phyloP scores from a whole-genome alignment of 2,113 vertebrate genomes.

The Eudorcas thomsonii region DNA sequence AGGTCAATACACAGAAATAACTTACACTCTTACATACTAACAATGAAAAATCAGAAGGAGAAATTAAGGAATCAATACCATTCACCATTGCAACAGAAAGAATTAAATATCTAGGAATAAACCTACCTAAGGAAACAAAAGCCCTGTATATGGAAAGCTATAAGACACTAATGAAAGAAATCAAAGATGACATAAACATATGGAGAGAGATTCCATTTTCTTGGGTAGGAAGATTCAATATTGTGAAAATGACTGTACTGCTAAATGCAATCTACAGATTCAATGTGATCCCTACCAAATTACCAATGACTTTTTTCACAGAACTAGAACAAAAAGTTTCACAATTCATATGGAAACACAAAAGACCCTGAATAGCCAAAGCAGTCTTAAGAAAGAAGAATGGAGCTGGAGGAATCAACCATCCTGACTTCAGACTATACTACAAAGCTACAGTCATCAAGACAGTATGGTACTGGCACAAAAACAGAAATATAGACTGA shows the following conservation, averaged over 20 bases:
- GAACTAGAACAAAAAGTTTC: not conserved
- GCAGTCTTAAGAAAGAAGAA: not conserved
- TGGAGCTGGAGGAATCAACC: not conserved
- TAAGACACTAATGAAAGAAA: not conserved
- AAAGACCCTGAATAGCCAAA: not conserved
- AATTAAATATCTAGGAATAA: not conserved
- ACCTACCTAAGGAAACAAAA: not conserved
- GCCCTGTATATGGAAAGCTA: not conserved
- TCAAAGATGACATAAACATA: not conserved
- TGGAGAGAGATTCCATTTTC: not conserved
- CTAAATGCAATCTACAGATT: not conserved
- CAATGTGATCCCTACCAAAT: not conserved
- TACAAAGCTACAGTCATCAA: not conserved
- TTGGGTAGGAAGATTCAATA: not conserved
- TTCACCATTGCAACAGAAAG: not conserved
- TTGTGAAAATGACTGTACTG: not conserved
- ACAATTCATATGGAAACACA: not conserved
- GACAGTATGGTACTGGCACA: not conserved
- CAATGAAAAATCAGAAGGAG: not conserved
- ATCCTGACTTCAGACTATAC: not conserved
- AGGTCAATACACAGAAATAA: not conserved
- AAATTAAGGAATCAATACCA: not conserved
- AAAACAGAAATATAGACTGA: not conserved
- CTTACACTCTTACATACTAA: not conserved
- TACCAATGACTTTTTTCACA: not conserved